Evolutionary conservation across 1,140 invertebrate species (phyloP).

Genomic region (Caerostris darwini): DNA sequence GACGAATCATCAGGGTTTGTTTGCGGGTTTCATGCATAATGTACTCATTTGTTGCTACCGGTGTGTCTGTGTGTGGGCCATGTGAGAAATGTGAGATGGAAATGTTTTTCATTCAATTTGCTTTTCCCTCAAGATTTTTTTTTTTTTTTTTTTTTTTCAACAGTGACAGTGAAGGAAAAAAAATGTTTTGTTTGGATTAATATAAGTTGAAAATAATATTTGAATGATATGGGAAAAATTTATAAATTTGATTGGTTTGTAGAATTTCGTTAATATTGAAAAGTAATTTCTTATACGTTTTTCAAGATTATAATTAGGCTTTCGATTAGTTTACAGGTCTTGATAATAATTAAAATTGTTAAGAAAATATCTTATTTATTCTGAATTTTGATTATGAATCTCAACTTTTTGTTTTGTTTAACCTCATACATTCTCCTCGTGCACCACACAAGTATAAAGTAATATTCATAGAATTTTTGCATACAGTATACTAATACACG

Average conservation of each 20-base stretch:
- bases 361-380: too few relatives aligned
- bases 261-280: background rate
- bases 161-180: background rate
- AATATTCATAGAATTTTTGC: too few relatives aligned
- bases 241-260: background rate
- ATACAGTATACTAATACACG: too few relatives aligned
- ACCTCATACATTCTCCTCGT: too few relatives aligned
- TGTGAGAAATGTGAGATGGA: background rate
- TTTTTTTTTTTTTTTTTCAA: background rate
- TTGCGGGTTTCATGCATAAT: constrained; percentile 22
- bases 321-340: too few relatives aligned
- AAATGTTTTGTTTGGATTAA: background rate
- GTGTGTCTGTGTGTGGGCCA: background rate
- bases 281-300: too few relatives aligned
- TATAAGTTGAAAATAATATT: too few relatives aligned
- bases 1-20: constrained; percentile 8
- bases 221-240: background rate
- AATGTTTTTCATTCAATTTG: background rate
- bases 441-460: too few relatives aligned
- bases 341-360: too few relatives aligned
- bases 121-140: background rate
- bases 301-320: too few relatives aligned
- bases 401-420: too few relatives aligned
- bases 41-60: constrained; percentile 2
- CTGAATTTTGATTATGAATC: too few relatives aligned